phyloP scores from a whole-genome alignment of 1,140 invertebrate species.

The Drosophila obscura region DNA sequence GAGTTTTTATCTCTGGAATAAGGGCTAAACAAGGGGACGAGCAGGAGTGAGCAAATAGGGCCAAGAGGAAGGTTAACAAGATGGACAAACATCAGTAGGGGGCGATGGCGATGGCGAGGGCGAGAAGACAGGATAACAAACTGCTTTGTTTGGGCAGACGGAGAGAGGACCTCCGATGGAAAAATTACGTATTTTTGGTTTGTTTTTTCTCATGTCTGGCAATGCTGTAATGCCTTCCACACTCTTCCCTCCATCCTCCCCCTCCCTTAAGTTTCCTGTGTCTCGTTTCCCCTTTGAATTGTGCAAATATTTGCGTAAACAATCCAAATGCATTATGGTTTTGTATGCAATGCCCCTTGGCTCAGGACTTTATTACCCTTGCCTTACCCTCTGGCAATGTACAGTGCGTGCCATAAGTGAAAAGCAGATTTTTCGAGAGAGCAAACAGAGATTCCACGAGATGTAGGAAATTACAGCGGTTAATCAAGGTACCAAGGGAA shows the following conservation, averaged over 20 bases:
- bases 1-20: slow-evolving; percentile 28
- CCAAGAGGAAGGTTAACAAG: slow-evolving; percentile 22
- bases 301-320: slow-evolving; percentile 22
- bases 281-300: neutral
- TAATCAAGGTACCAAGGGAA: too few species aligned
- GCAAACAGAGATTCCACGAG: too few species aligned
- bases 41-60: neutral
- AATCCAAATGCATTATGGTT: slow-evolving; percentile 19
- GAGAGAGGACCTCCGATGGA: neutral
- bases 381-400: too few species aligned
- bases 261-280: neutral
- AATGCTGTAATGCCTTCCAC: neutral
- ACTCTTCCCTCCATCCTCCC: neutral
- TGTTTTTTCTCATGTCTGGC: slow-evolving; percentile 16
- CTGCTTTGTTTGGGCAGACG: neutral
- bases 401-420: too few species aligned
- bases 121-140: slow-evolving; percentile 12
- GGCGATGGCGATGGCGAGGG: neutral
- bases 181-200: slow-evolving; percentile 15
- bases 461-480: too few species aligned
- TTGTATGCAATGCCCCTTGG: neutral
- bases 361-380: too few species aligned
- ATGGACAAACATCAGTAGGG: slow-evolving; percentile 27
- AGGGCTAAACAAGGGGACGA: neutral
- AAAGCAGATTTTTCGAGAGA: too few species aligned